Evolutionary conservation across 2,888 invertebrate genomes (phyloP), one percentile per base, ranked within the genome.

Genomic region (Hyposoter didymator): DNA sequence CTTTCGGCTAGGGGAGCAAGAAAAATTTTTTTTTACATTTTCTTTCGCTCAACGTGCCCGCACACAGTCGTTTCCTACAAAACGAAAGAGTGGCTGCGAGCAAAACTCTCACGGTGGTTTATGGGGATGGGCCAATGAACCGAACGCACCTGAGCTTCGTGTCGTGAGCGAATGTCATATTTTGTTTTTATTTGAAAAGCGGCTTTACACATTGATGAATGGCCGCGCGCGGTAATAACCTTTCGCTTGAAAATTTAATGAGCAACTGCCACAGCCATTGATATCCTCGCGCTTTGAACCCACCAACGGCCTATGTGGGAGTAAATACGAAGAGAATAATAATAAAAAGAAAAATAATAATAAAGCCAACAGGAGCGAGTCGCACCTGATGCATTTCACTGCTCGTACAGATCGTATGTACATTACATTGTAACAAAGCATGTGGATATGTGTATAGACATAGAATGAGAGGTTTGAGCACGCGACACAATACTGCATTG

Each of bases 401-500:
- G 62, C 64, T 66, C 64, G 64, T 39, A 72, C 66, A 72, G 64
- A 83, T 75, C 78, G 78, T 70, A 49, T 66, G 49, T 45, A 59
- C 59, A 49, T 73, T 69, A 76, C 72, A 69, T 52, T 52, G 64
- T 62, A 62, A 45, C 62, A 39, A 43, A 73, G 8, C 19, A 43
- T 45, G 52, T 28, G 55, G 45, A 74, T 43, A 55, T 72, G 69
- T 47, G 76, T 45, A 70, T 39, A 72, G 32, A 39, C 69, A 74
- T 22, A 78, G 32, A 62, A 62, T 12, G 28, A 19, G 73, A 69
- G n/a, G n/a, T 70, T 74, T 86, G 85, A 81, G 83, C 84, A 80
- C 84, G 84, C 86, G 84, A 82, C 87, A 89, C 88, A 84, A 88
- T 88, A 86, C 84, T 72, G 88, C 69, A 89, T 89, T 89, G 89